Conservation (phyloP, 2,888 invertebrate genomes). For the Lordiphosa fenestrarum region DNA sequence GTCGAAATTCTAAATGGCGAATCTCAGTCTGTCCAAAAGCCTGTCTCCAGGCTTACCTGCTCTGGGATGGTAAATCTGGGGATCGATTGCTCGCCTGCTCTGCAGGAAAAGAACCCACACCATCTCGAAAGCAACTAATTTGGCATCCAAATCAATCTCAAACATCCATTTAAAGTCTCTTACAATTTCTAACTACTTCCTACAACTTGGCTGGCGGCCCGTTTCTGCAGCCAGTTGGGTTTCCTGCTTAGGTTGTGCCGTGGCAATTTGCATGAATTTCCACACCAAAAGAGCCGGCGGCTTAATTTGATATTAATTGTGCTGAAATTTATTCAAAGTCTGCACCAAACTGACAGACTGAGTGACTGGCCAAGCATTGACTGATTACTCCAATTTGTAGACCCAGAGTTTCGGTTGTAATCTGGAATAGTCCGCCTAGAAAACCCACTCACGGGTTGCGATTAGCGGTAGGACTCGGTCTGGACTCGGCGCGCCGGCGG, state of each 20-base stretch:
- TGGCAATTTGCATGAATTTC: constrained; percentile 55
- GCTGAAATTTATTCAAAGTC: constrained; percentile 57
- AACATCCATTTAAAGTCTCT: not conserved
- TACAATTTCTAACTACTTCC: not conserved
- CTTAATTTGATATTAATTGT: constrained; percentile 78
- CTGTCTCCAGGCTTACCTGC: too few species aligned
- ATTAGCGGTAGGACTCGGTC: constrained; percentile 17
- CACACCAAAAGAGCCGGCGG: constrained; percentile 51
- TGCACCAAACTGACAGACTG: constrained; percentile 18
- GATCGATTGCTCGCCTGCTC: too few species aligned
- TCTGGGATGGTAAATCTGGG: too few species aligned
- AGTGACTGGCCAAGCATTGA: constrained; percentile 44
- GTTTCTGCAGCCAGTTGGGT: constrained; percentile 14
- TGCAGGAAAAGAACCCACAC: too few species aligned
- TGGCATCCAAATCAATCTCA: too few species aligned
- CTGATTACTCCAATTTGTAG: constrained; percentile 77
- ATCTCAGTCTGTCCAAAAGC: too few species aligned
- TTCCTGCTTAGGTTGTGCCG: constrained; percentile 30
- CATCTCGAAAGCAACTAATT: too few species aligned
- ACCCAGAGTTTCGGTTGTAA: constrained; percentile 2
- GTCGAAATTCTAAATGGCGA: too few species aligned
- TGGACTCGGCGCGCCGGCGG: constrained; percentile 1
- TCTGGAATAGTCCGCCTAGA: constrained; percentile 18
- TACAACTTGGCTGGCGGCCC: too few species aligned
- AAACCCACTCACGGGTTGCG: constrained; percentile 36